Conservation (phyloP, 2,888 invertebrate species). For the Dasysyrphus albostriatus region DNA sequence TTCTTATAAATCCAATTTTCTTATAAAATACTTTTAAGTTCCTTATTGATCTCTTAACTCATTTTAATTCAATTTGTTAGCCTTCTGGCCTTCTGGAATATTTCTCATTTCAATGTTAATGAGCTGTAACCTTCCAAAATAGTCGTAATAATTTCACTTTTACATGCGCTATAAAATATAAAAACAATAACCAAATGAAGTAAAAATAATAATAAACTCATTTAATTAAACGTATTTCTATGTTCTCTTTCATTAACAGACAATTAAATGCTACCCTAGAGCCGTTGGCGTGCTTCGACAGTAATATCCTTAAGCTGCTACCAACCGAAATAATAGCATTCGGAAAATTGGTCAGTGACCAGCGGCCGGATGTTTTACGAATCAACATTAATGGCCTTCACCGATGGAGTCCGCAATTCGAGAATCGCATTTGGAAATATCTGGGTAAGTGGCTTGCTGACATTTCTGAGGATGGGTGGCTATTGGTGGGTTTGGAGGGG, state of each 20-base stretch:
- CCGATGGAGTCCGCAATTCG: slow-evolving; percentile 83
- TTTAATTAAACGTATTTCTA: slow-evolving; percentile 62
- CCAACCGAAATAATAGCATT: slow-evolving; percentile 83
- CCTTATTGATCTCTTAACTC: background rate
- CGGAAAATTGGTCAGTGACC: slow-evolving; percentile 81
- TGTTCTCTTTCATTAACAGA: slow-evolving; percentile 78
- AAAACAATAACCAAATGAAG: background rate
- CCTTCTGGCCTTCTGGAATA: background rate
- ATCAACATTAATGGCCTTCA: slow-evolving; percentile 83
- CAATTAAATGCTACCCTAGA: slow-evolving; percentile 83
- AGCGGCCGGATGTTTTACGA: slow-evolving; percentile 80
- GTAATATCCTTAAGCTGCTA: slow-evolving; percentile 82
- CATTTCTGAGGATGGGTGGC: background rate
- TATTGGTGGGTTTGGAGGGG: background rate
- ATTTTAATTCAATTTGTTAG: background rate
- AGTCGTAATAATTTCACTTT: slow-evolving; percentile 12
- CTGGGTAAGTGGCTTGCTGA: slow-evolving; percentile 80
- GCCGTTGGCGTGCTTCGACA: slow-evolving; percentile 82
- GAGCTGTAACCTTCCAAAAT: background rate
- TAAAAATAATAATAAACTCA: slow-evolving; percentile 10
- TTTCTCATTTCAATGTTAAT: slow-evolving; percentile 12
- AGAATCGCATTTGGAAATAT: slow-evolving; percentile 83
- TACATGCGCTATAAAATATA: background rate
- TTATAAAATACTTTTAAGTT: no score
- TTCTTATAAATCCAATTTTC: no score